Evolutionary conservation across 2,113 vertebrate species (phyloP), one percentile per base, ranked within the genome.

Genomic region (Hipposideros armiger): DNA sequence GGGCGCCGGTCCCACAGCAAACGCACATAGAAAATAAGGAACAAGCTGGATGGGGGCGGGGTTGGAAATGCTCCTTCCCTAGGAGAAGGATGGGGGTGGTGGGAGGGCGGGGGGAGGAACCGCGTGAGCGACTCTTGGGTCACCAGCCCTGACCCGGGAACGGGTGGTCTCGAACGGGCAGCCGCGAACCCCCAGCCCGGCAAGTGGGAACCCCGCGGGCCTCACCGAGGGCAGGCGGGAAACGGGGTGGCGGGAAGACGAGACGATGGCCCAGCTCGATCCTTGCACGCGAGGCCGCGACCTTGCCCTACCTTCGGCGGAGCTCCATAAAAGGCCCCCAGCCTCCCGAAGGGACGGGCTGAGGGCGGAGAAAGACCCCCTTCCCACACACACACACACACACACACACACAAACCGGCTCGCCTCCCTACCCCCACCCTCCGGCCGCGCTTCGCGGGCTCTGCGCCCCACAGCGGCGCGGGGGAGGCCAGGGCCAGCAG

Each of bases 221-320:
- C 90, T 32, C 78, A 0, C 47, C 36, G 60, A 45, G 56, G 87
- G 20, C 85, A 7, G 87, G 91, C 89, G 90, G 87, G 91, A 95
- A 90, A 76, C 50, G 1, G 15, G 89, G 93, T 58, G 86, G 94
- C 93, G 89, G 87, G 87, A 95, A 91, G 84, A 52, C 30, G 5
- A 9, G 10, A 80, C 87, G 54, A 28, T 70, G 16, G 77, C 81
- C 56, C 36, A 4, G 62, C 22, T 11, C 3, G 9, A 40, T 28
- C 19, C 28, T 58, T 28, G 5, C 70, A 58, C 87, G 19, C 64
- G 87, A 85, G 90, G 92, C 94, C 87, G 50, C 56, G 19, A 40
- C 28, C 26, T 36, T 67, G 47, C 66, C 56, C 40, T 24, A 76
- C 62, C 70, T 40, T 42, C n/a, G 7, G 83, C 26, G 47, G 87